Base-by-base conservation (phyloP, 2,888 invertebrate genomes). In the Synergus japonicus region DNA sequence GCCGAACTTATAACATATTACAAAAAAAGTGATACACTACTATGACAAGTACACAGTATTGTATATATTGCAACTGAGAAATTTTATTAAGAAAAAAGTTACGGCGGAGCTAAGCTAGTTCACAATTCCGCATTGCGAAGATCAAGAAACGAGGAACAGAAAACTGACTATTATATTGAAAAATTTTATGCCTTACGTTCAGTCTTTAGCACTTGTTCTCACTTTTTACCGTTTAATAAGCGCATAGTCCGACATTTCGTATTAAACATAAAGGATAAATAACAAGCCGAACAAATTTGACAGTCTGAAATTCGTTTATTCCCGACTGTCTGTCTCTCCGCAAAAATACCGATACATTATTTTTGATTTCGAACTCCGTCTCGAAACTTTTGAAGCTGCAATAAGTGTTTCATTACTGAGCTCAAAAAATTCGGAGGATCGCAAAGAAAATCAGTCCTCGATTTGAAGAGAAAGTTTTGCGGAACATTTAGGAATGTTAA, bases 71-170 rank as follows among this genome's bases (percentile, higher is more conserved):
- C 7, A 15, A 54, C 29, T 8, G 13, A 37, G 54, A 69, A 46
- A 49, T 67, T 69, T 9, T 9, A 37, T 37, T 5, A 15, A 73
- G 15, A 29, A 15, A 73, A 73, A 73, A 73, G n/a, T 37, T 10
- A 37, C 73, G 44, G 29, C 76, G 66, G 18, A 64, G 67, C 76
- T 79, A 76, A 12, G 10, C 81, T 83, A 82, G 78, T 85, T 85
- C 82, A 85, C 83, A 83, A 85, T 84, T 85, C 86, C 81, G 85
- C 83, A 82, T 85, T 82, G 84, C 83, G 84, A 85, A 85, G 83
- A 83, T 85, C 85, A 84, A 86, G 86, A 90, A 90, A 89, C 89
- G 89, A 91, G 91, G 91, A 91, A 91, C 91, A 91, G 90, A 91
- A 73, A 89, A 91, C 88, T 91, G 91, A 91, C 91, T 91, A 91